Evolutionary conservation across 2,113 vertebrate species (phyloP).

Genomic region (Protomyctophum bolini): DNA sequence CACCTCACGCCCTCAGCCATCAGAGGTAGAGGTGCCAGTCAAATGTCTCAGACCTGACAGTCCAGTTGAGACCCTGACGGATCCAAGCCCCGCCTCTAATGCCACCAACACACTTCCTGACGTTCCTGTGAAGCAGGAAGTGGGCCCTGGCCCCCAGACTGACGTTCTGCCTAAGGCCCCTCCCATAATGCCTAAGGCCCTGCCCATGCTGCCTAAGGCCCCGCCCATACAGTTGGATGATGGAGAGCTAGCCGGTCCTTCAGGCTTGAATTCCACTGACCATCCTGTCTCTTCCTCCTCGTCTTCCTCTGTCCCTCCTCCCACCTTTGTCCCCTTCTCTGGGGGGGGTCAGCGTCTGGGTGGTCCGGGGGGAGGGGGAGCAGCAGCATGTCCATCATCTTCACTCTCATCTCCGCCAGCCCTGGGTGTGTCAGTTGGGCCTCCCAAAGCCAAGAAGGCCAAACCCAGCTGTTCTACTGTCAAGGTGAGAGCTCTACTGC

Average conservation of each 20-base stretch:
- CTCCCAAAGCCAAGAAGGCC: slow-evolving; percentile 93
- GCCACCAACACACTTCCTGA: slow-evolving; percentile 21
- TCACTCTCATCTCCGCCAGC: slow-evolving; percentile 37
- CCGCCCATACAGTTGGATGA: slow-evolving; percentile 24
- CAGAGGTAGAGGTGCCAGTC: slow-evolving; percentile 9
- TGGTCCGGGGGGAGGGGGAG: slow-evolving; percentile 26
- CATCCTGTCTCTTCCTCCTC: slow-evolving; percentile 5
- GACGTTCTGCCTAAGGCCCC: slow-evolving; percentile 47
- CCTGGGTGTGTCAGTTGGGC: slow-evolving; percentile 74
- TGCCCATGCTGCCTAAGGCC: slow-evolving; percentile 24
- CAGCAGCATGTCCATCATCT: slow-evolving; percentile 47
- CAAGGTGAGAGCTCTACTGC: slow-evolving; percentile 61
- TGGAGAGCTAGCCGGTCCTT: slow-evolving; percentile 67
- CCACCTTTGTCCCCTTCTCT: slow-evolving; percentile 75
- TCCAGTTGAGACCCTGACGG: slow-evolving; percentile 19
- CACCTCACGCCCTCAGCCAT: slow-evolving; percentile 12
- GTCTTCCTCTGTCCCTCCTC: slow-evolving; percentile 17
- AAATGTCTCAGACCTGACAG: slow-evolving; percentile 1
- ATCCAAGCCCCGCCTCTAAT: slow-evolving; percentile 6
- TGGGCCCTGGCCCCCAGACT: slow-evolving; percentile 16
- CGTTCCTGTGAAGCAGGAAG: slow-evolving; percentile 45
- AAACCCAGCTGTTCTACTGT: slow-evolving; percentile 77
- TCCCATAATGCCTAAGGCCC: slow-evolving; percentile 14
- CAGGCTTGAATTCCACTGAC: slow-evolving; percentile 36
- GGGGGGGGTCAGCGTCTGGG: slow-evolving; percentile 80